These are phyloP conservation scores for Melanotaenia nigrans DNA, from an alignment of 2,797 vertebrate genomes.

Conservation along the genomic window DNA sequence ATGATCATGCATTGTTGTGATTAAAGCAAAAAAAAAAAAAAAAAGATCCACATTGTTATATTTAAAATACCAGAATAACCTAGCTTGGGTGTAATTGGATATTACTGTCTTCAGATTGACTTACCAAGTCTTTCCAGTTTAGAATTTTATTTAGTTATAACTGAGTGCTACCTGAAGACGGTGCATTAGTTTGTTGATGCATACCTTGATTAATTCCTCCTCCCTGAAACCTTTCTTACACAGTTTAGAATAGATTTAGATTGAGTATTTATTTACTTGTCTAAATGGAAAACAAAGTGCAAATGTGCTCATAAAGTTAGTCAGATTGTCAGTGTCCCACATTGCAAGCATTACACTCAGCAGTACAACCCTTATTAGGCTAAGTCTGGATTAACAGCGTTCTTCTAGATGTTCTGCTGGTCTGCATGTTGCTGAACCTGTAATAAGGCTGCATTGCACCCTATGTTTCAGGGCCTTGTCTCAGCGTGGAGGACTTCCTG, in stretches of 20 bases:
- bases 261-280: background rate
- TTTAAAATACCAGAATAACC: background rate
- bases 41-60: background rate
- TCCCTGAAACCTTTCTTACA: too few relatives aligned
- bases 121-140: too few relatives aligned
- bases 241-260: too few relatives aligned
- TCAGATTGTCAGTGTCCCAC: constrained; percentile 1
- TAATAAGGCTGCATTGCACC: constrained; percentile 1
- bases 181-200: background rate
- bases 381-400: constrained; percentile 11
- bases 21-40: background rate
- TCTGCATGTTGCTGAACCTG: constrained; percentile 1
- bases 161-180: too few relatives aligned
- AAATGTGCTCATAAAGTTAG: background rate
- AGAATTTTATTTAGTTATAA: too few relatives aligned
- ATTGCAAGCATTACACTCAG: background rate
- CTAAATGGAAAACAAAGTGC: background rate
- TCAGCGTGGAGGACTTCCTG: constrained; percentile 92
- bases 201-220: background rate
- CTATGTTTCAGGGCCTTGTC: constrained; percentile 87
- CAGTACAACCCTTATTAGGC: background rate
- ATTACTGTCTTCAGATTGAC: background rate
- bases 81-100: background rate
- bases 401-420: background rate
- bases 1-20: constrained; percentile 29